Conservation (phyloP, 2,888 invertebrate genomes). For the Drosophila mulleri region DNA sequence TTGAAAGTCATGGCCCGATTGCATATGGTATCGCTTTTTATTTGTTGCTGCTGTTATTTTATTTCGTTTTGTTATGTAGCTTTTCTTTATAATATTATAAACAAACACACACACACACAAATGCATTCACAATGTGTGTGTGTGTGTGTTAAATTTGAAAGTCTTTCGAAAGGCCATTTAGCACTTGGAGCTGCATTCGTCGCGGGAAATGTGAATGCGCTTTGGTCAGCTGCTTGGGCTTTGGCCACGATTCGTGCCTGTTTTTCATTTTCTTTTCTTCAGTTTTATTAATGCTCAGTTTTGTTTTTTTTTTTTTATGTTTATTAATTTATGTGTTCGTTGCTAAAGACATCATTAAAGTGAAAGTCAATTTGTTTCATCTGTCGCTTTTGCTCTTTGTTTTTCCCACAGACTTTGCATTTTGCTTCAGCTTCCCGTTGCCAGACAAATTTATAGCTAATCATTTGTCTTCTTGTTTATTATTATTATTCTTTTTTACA, state of each 20-base stretch:
- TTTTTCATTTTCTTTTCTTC: constrained; percentile 1
- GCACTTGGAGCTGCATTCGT: constrained; percentile 28
- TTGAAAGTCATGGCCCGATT: constrained; percentile 67
- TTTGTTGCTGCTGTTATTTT: constrained; percentile 1
- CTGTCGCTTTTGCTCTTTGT: constrained; percentile 34
- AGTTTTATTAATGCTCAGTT: constrained; percentile 24
- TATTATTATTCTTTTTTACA: constrained; percentile 16
- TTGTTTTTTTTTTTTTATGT: constrained; percentile 23
- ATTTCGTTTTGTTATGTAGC: constrained; percentile 31
- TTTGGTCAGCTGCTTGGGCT: constrained; percentile 26
- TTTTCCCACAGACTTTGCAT: constrained; percentile 23
- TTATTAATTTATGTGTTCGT: constrained; percentile 70
- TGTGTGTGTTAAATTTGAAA: constrained; percentile 60
- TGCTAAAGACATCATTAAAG: constrained; percentile 72
- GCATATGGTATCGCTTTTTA: constrained; percentile 32
- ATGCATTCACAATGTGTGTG: background rate
- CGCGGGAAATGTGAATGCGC: constrained; percentile 51
- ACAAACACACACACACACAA: constrained; percentile 6
- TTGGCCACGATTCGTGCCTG: constrained; percentile 6
- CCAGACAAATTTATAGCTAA: constrained; percentile 54
- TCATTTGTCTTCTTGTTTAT: constrained; percentile 58
- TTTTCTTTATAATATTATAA: constrained; percentile 30
- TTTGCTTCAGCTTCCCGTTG: constrained; percentile 26
- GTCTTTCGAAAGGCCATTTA: constrained; percentile 62
- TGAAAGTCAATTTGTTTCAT: constrained; percentile 71